Evolutionary conservation across 2,888 invertebrate genomes (phyloP).

Genomic region (Platycheirus rosarum): DNA sequence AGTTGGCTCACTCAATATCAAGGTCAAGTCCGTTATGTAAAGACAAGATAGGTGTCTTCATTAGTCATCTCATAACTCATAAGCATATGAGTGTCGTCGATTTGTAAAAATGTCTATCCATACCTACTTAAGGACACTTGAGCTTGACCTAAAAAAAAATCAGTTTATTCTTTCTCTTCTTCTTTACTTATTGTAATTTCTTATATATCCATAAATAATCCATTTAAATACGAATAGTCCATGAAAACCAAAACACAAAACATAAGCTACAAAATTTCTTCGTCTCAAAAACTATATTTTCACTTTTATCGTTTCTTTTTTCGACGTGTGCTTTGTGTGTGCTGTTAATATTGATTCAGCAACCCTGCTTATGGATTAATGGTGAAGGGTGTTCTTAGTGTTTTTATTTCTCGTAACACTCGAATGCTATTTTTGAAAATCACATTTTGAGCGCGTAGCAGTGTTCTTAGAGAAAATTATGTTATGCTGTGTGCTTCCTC

Average conservation of each 20-base stretch:
- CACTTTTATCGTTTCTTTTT: constrained; percentile 27
- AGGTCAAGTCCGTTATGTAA: constrained; percentile 16
- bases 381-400: constrained; percentile 18
- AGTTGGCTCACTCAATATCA: constrained; percentile 2
- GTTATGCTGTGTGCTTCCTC: constrained; percentile 24
- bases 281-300: constrained; percentile 37
- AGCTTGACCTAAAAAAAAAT: constrained; percentile 43
- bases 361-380: constrained; percentile 17
- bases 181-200: constrained; percentile 33
- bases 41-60: not conserved
- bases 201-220: constrained; percentile 28
- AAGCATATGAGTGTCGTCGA: too few species aligned
- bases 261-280: constrained; percentile 35
- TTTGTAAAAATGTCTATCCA: constrained; percentile 11
- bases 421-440: constrained; percentile 28
- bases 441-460: constrained; percentile 7
- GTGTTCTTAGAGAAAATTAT: constrained; percentile 4
- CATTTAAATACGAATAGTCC: constrained; percentile 16
- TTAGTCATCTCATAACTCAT: constrained; percentile 12
- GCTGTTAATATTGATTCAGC: not conserved
- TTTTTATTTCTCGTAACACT: constrained; percentile 1
- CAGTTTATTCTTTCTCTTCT: constrained; percentile 10
- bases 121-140: constrained; percentile 15
- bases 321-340: constrained; percentile 21
- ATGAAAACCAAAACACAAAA: constrained; percentile 20